A percentile compares a stretch with the other conserved stretches of the same genome.
Evolutionary conservation across 2,797 vertebrate genomes (phyloP).

Genomic region (Cottoperca gobio): DNA sequence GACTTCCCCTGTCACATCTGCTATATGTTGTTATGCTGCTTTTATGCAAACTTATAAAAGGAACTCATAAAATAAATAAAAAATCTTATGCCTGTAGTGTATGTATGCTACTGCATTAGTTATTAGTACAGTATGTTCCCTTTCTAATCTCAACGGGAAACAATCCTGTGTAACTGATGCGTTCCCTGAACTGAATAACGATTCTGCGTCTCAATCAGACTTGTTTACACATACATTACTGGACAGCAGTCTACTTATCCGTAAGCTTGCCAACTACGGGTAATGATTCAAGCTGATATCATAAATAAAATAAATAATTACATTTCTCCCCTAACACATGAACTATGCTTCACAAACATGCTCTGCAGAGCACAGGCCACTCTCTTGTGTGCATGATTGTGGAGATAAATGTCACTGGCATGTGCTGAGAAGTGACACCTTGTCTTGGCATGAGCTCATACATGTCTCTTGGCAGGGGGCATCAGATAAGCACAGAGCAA

Average conservation of each 20-base stretch:
- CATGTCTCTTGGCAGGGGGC: conserved; percentile 44
- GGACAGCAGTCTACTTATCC: not conserved
- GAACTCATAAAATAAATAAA: not conserved
- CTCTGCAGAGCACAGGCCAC: not conserved
- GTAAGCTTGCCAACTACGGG: conserved; percentile 16
- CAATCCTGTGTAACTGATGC: not conserved
- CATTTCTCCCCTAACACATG: conserved; percentile 18
- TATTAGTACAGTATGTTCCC: not conserved
- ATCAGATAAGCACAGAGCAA: conserved; percentile 32
- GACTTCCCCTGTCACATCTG: not conserved
- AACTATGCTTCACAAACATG: conserved; percentile 17
- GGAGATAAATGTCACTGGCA: conserved; percentile 45
- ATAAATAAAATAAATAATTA: conserved; percentile 45
- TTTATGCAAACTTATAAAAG: not conserved
- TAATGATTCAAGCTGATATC: conserved; percentile 31
- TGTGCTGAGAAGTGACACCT: conserved; percentile 44
- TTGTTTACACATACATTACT: conserved; percentile 29
- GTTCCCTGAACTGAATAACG: conserved; percentile 16
- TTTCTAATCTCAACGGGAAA: not conserved
- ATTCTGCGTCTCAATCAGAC: not conserved
- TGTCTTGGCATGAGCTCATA: conserved; percentile 42
- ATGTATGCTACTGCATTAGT: not conserved
- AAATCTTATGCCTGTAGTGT: no score
- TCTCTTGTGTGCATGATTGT: conserved; percentile 1
- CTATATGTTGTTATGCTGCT: not conserved